A percentile compares a stretch with the other conserved stretches of the same genome.
phyloP scores from a whole-genome alignment of 2,888 invertebrate genomes.

The Eupelmus urozonus region DNA sequence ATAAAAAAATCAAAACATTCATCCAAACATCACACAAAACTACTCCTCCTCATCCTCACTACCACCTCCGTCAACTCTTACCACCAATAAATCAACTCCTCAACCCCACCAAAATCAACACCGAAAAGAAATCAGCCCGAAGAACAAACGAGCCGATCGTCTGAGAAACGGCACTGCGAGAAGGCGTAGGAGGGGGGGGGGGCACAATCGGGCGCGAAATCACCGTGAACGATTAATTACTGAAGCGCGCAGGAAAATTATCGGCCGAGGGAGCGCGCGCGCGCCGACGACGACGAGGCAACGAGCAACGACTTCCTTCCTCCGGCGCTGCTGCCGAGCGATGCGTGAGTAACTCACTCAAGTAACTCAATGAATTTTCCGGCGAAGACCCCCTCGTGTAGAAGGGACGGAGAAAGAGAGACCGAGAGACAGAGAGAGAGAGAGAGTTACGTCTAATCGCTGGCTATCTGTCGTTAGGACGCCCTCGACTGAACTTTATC shows the following conservation, averaged over 20 bases:
- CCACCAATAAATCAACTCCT: no score
- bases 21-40: no score
- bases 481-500: neutral
- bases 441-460: constrained; percentile 36
- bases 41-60: no score
- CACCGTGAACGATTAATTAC: constrained; percentile 59
- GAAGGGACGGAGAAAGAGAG: neutral
- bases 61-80: no score
- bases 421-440: neutral
- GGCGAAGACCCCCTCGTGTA: constrained; percentile 45
- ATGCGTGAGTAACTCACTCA: constrained; percentile 71
- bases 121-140: neutral
- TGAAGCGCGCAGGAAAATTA: constrained; percentile 55
- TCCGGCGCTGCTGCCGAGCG: constrained; percentile 59
- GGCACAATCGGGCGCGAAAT: constrained; percentile 53
- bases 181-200: no score
- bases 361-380: constrained; percentile 76
- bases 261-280: constrained; percentile 14
- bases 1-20: no score
- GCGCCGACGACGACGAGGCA: constrained; percentile 58
- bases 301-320: constrained; percentile 70
- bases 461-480: constrained; percentile 8
- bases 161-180: no score
- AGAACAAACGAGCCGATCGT: constrained; percentile 23
- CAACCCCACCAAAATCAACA: no score